Evolutionary conservation across 2,888 invertebrate genomes (phyloP).

Genomic region (Pandemis corylana): DNA sequence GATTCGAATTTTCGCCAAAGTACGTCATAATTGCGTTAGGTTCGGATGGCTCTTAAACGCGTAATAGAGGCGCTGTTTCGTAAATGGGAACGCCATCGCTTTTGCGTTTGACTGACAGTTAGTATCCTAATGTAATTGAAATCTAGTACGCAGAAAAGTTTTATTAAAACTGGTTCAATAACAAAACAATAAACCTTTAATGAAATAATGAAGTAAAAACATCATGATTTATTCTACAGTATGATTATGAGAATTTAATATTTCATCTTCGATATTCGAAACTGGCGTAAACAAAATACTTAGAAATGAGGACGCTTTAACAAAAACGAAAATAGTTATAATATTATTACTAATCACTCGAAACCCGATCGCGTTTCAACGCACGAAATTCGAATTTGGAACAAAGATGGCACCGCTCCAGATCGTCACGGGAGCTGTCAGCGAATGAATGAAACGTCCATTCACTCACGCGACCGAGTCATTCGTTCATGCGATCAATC

Average conservation of each 20-base stretch:
- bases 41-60: slow-evolving; percentile 41
- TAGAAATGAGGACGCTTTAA: background rate
- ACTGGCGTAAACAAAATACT: background rate
- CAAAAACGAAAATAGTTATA: background rate
- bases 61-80: slow-evolving; percentile 26
- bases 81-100: slow-evolving; percentile 31
- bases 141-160: background rate
- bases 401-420: slow-evolving; percentile 48
- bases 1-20: slow-evolving; percentile 48
- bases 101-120: slow-evolving; percentile 1
- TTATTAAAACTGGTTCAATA: background rate
- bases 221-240: too few species aligned
- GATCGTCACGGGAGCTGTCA: slow-evolving; percentile 35
- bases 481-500: slow-evolving; percentile 43
- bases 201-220: too few species aligned
- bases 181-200: too few species aligned
- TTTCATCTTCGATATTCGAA: background rate
- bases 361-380: slow-evolving; percentile 41
- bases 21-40: slow-evolving; percentile 60
- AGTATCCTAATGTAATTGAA: background rate
- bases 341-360: slow-evolving; percentile 17
- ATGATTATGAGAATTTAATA: too few species aligned
- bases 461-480: slow-evolving; percentile 48
- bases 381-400: slow-evolving; percentile 38
- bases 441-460: slow-evolving; percentile 51